A percentile compares a stretch with the other conserved stretches of the same genome.
phyloP scores from a whole-genome alignment of 2,888 invertebrate species.

The Peribatodes rhomboidaria region DNA sequence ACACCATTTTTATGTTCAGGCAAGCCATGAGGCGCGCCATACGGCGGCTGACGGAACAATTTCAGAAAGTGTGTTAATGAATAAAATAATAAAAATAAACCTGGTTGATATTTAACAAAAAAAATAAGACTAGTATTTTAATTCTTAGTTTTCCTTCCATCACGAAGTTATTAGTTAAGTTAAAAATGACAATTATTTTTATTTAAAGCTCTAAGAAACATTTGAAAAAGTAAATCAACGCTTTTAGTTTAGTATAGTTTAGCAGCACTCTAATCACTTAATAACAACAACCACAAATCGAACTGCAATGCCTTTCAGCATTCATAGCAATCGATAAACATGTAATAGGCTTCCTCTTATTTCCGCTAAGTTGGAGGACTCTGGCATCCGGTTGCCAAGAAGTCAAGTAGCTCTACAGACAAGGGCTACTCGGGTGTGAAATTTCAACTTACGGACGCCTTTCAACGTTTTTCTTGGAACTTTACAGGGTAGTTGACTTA shows the following conservation, averaged over 20 bases:
- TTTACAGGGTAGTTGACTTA: conserved; percentile 3
- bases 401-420: conserved; percentile 25
- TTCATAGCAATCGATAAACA: conserved; percentile 5
- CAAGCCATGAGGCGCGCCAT: conserved; percentile 36
- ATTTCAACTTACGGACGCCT: conserved; percentile 27
- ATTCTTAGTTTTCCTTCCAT: too few species aligned
- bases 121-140: too few species aligned
- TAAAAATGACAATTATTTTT: too few species aligned
- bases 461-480: conserved; percentile 13
- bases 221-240: too few species aligned
- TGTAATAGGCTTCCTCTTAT: conserved; percentile 11
- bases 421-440: conserved; percentile 26
- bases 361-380: conserved; percentile 10
- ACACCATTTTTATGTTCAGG: conserved; percentile 50
- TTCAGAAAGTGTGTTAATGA: conserved; percentile 11
- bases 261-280: too few species aligned
- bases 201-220: too few species aligned
- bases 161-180: too few species aligned
- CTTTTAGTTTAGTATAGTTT: too few species aligned
- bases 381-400: conserved; percentile 21
- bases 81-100: neutral
- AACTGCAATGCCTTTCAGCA: neutral
- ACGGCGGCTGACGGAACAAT: conserved; percentile 24
- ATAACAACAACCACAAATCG: neutral
- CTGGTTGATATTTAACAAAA: too few species aligned